Conservation (phyloP, 2,797 vertebrate genomes). For the Tapirus indicus region DNA sequence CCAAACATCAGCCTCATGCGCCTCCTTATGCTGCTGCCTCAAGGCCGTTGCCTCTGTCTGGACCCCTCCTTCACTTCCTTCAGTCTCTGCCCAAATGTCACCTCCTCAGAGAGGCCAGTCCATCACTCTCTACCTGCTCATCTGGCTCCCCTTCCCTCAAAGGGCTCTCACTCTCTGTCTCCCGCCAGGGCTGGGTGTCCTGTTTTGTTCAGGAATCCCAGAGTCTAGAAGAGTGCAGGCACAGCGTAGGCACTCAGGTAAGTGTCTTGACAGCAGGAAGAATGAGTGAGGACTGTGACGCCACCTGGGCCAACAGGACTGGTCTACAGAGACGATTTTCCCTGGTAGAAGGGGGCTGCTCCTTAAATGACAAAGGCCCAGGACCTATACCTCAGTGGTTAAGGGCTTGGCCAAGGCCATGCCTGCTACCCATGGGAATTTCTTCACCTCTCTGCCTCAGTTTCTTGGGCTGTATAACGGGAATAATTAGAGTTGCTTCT, state of each 20-base stretch:
- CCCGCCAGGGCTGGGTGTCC: neutral
- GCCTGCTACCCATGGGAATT: neutral
- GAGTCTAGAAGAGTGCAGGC: neutral
- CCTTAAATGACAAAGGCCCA: neutral
- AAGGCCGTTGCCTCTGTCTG: neutral
- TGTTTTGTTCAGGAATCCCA: neutral
- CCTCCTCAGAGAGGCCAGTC: neutral
- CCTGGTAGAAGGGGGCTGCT: neutral
- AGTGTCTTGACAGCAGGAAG: neutral
- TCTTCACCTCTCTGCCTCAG: neutral
- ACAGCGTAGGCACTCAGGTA: neutral
- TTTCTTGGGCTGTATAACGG: neutral
- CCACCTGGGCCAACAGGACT: neutral
- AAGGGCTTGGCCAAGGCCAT: neutral
- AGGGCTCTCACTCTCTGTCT: neutral
- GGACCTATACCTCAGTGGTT: rapidly evolving
- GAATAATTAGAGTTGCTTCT: neutral
- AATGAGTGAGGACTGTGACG: neutral
- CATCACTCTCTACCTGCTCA: neutral
- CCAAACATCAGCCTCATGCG: neutral
- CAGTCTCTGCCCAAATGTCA: neutral
- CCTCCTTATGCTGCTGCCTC: neutral
- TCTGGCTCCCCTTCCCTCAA: neutral
- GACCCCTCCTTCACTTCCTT: neutral
- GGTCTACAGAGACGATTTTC: neutral